These are phyloP conservation scores for Rutilus rutilus DNA, from an alignment of 2,113 vertebrate species.

Conservation along the genomic window DNA sequence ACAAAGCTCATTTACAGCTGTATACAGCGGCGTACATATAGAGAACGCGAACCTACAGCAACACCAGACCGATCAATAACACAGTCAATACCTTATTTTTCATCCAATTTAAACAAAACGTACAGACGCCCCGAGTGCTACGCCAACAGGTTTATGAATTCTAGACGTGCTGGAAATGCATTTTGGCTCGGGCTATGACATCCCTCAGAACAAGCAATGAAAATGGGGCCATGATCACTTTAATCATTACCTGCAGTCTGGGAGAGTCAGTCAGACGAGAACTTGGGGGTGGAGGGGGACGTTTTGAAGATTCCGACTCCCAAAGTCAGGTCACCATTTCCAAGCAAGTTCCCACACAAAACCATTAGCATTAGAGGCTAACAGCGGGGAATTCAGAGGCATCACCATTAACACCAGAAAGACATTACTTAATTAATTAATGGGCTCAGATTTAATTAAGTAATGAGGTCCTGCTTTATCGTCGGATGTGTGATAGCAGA, in stretches of 20 bases:
- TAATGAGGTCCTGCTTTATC: conserved; percentile 47
- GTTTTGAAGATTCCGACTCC: background rate
- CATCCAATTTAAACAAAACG: conserved; percentile 52
- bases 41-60: conserved; percentile 38
- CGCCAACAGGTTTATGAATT: conserved; percentile 52
- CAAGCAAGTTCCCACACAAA: conserved; percentile 34
- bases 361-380: conserved; percentile 30
- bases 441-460: conserved; percentile 51
- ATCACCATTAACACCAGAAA: conserved; percentile 41
- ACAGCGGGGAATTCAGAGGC: conserved; percentile 19
- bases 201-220: conserved; percentile 30
- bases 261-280: conserved; percentile 21
- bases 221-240: conserved; percentile 43
- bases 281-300: background rate
- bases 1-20: conserved; percentile 58
- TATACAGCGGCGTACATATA: conserved; percentile 46
- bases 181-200: conserved; percentile 34
- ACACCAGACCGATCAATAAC: conserved; percentile 46
- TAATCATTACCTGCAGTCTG: conserved; percentile 42
- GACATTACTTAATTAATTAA: conserved; percentile 54
- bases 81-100: conserved; percentile 59
- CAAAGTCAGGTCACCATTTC: conserved; percentile 3
- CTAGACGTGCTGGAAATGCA: conserved; percentile 41
- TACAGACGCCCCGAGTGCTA: conserved; percentile 41
- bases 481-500: conserved; percentile 26